phyloP scores from a whole-genome alignment of 2,113 vertebrate genomes.

The Piaya cayana region DNA sequence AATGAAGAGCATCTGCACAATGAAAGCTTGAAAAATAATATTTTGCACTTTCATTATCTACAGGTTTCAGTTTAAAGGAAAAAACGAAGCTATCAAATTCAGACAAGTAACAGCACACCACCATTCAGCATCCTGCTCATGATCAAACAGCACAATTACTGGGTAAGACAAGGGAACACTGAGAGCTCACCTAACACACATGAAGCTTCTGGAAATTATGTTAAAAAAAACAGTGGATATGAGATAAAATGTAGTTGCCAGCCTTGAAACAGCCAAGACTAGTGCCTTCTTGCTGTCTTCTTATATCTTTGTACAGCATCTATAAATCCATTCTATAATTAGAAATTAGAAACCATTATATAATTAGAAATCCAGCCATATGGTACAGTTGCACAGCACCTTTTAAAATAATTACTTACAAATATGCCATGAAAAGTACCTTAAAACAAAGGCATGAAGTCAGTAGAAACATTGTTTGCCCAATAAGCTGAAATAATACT shows the following conservation, averaged over 20 bases:
- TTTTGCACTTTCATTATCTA: not conserved
- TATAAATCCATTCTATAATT: not conserved
- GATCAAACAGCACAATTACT: not conserved
- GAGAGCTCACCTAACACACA: not conserved
- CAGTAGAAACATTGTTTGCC: not conserved
- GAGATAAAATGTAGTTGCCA: not conserved
- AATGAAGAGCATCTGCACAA: not conserved
- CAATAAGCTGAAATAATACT: not conserved
- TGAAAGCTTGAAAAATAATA: not conserved
- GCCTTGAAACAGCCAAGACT: not conserved
- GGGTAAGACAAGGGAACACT: not conserved
- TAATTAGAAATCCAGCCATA: not conserved
- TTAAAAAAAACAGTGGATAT: not conserved
- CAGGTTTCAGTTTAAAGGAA: not conserved
- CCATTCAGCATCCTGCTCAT: accelerated
- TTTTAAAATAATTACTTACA: not conserved
- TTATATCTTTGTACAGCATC: not conserved
- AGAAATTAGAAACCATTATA: not conserved
- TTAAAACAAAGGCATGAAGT: not conserved
- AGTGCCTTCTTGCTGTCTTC: not conserved
- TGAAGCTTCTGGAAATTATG: not conserved
- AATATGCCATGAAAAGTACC: not conserved
- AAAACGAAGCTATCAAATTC: not conserved
- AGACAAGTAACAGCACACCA: not conserved
- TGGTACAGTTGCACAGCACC: not conserved